Conservation (phyloP, 2,113 vertebrate species). For the Rhea americana region DNA sequence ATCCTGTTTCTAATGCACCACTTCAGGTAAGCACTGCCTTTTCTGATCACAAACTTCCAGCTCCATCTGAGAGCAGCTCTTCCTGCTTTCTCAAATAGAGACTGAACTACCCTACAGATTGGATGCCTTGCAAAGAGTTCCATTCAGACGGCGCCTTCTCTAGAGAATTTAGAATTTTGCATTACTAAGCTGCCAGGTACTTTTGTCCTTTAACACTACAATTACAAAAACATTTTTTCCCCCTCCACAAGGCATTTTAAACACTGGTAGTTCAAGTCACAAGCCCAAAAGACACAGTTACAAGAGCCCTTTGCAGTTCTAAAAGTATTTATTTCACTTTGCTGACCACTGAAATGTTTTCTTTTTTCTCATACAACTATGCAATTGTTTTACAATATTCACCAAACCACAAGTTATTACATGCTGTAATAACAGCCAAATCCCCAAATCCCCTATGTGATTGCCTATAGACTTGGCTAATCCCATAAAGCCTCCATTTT, state of each 20-base stretch:
- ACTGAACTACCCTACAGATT: neutral
- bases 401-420: neutral
- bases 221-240: neutral
- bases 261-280: neutral
- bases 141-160: neutral
- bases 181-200: neutral
- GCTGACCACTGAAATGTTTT: neutral
- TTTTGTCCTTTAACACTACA: neutral
- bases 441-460: neutral
- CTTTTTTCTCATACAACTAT: neutral
- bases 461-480: neutral
- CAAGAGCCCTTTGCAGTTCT: neutral
- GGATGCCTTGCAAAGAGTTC: neutral
- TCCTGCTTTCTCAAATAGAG: accelerated
- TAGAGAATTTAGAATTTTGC: neutral
- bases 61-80: neutral
- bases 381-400: neutral
- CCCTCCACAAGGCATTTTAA: neutral
- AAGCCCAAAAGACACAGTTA: neutral
- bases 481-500: neutral
- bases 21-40: neutral
- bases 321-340: neutral
- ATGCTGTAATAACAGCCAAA: neutral
- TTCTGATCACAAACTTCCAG: neutral
- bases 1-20: neutral